Conservation (phyloP, 2,888 invertebrate genomes). For the Reticulitermes lucifugus region DNA sequence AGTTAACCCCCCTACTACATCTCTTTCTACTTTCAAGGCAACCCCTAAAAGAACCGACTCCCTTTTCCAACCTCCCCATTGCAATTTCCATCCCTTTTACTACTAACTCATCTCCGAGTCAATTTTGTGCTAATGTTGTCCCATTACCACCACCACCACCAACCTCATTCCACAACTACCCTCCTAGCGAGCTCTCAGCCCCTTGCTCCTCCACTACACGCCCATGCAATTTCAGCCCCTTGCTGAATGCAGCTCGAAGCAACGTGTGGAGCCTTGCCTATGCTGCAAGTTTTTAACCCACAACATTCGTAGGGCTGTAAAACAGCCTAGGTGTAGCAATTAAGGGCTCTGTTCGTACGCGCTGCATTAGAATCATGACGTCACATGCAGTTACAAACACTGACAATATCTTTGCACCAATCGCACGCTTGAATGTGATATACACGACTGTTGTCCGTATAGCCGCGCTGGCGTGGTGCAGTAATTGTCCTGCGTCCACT, state of each 20-base stretch:
- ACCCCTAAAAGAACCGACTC: conserved; percentile 35
- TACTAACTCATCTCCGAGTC: conserved; percentile 47
- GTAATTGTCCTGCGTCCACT: no score
- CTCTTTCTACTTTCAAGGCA: conserved; percentile 37
- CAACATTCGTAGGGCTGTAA: background rate
- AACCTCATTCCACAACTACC: conserved; percentile 25
- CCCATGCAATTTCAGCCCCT: conserved; percentile 41
- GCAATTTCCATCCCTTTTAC: conserved; percentile 43
- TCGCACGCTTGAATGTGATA: no score
- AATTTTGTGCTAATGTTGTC: conserved; percentile 49
- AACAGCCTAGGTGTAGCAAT: background rate
- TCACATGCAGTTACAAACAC: no score
- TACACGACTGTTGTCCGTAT: no score
- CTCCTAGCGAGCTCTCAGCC: conserved; percentile 30
- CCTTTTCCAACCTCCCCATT: conserved; percentile 29
- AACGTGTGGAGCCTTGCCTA: background rate
- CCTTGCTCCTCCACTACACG: conserved; percentile 28
- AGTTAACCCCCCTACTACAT: conserved; percentile 19
- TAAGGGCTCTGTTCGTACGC: no score
- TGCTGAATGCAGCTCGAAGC: conserved; percentile 4
- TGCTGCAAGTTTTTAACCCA: background rate
- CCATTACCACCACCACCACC: conserved; percentile 45
- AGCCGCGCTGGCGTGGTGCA: no score
- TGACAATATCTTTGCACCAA: no score
- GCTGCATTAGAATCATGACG: no score